phyloP scores from a whole-genome alignment of 2,797 vertebrate species.

The Eulemur albifrons region DNA sequence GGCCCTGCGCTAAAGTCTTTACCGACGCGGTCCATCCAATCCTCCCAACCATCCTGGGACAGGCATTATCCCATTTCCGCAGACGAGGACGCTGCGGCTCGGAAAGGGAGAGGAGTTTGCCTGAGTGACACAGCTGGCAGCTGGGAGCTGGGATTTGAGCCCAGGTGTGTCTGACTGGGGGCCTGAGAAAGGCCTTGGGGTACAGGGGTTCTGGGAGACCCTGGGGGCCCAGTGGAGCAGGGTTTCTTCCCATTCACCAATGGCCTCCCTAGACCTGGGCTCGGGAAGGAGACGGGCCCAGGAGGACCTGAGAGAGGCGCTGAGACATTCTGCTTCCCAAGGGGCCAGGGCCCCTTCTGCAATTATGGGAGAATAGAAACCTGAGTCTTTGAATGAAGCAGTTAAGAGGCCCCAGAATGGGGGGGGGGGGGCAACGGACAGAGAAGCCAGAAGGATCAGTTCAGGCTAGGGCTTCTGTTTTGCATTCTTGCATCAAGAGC shows the following conservation, averaged over 20 bases:
- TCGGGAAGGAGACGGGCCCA: not conserved
- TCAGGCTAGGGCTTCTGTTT: not conserved
- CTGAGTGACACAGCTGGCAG: not conserved
- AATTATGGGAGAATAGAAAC: not conserved
- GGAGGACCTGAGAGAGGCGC: not conserved
- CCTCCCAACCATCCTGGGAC: too few relatives aligned
- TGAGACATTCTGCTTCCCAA: not conserved
- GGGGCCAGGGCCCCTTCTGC: not conserved
- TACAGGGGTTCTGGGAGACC: too few relatives aligned
- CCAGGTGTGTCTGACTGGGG: not conserved
- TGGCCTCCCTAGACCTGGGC: not conserved
- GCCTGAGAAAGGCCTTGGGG: not conserved
- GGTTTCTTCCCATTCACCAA: accelerated
- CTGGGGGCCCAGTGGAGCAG: not conserved
- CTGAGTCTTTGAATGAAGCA: not conserved
- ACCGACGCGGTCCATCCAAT: accelerated
- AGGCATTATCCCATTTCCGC: not conserved
- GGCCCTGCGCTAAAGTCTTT: not conserved
- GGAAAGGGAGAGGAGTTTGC: not conserved
- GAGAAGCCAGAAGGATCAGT: not conserved
- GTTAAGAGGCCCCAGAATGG: not conserved
- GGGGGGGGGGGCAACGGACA: too few relatives aligned
- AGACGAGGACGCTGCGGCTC: not conserved
- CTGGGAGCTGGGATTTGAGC: not conserved
- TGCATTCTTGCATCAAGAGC: not conserved